These are phyloP conservation scores for Gopherus evgoodei DNA, from an alignment of 2,113 vertebrate species.

Conservation along the genomic window DNA sequence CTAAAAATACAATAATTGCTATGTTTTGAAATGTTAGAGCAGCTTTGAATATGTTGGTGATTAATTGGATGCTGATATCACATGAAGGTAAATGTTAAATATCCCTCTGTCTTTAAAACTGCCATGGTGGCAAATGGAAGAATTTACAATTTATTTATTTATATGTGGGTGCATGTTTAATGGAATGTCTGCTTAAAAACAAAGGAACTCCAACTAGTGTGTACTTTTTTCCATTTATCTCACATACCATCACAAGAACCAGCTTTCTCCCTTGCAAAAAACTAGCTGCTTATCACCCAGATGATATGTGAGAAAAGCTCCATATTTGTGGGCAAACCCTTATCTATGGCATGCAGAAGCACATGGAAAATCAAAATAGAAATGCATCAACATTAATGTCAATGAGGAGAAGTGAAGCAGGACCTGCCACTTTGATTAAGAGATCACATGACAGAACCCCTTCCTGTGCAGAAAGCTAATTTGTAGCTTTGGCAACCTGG, in stretches of 20 bases:
- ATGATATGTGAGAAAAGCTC: slow-evolving; percentile 29
- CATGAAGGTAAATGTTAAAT: slow-evolving; percentile 54
- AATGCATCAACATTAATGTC: slow-evolving; percentile 60
- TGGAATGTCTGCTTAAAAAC: slow-evolving; percentile 46
- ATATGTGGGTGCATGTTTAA: slow-evolving; percentile 19
- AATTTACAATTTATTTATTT: slow-evolving; percentile 50
- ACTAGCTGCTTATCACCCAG: slow-evolving; percentile 40
- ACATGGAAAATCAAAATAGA: slow-evolving; percentile 54
- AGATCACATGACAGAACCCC: slow-evolving; percentile 49
- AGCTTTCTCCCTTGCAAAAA: slow-evolving; percentile 30
- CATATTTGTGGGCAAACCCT: slow-evolving; percentile 40
- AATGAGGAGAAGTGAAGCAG: slow-evolving; percentile 35
- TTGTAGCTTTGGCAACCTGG: slow-evolving; percentile 26
- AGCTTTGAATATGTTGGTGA: slow-evolving; percentile 17
- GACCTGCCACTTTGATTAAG: slow-evolving; percentile 39
- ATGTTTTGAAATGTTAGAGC: slow-evolving; percentile 12
- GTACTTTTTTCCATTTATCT: slow-evolving; percentile 60
- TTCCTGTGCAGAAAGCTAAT: slow-evolving; percentile 36
- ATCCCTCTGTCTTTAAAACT: slow-evolving; percentile 47
- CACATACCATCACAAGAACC: slow-evolving; percentile 34
- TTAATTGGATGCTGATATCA: slow-evolving; percentile 46
- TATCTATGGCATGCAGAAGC: slow-evolving; percentile 64
- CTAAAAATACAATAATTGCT: slow-evolving; percentile 9
- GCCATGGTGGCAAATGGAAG: slow-evolving; percentile 23
- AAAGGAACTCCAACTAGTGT: slow-evolving; percentile 51